phyloP scores from a whole-genome alignment of 30 jellyfish, hydroid and myxozoan genomes.

The Rhopilema esculentum region DNA sequence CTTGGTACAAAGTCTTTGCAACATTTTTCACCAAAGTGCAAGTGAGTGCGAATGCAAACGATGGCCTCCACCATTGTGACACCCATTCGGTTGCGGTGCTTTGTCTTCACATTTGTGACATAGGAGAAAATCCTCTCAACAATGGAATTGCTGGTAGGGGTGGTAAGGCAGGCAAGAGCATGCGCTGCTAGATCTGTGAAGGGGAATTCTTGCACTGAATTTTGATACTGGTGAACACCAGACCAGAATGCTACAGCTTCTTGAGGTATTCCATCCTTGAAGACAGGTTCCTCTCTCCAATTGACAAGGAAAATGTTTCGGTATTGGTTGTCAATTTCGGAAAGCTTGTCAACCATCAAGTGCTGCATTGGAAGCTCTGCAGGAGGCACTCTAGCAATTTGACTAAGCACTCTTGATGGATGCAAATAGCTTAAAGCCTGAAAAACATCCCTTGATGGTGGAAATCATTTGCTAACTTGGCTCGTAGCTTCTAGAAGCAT shows the following conservation, averaged over 20 bases:
- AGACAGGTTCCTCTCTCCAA: constrained; percentile 59
- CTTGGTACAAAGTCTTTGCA: not conserved
- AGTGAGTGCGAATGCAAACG: constrained; percentile 11
- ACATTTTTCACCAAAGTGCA: constrained; percentile 12
- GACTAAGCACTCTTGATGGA: constrained; percentile 44
- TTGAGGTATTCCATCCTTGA: constrained; percentile 45
- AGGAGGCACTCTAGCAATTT: constrained; percentile 46
- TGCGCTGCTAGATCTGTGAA: constrained; percentile 51
- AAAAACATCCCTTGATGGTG: constrained; percentile 51
- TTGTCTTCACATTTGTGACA: constrained; percentile 49
- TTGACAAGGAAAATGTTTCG: constrained; percentile 53
- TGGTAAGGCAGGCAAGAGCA: constrained; percentile 65
- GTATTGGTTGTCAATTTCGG: constrained; percentile 69
- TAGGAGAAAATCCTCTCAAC: constrained; percentile 54
- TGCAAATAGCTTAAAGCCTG: constrained; percentile 43
- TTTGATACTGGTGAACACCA: constrained; percentile 17
- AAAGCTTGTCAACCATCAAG: constrained; percentile 20
- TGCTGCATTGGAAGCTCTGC: constrained; percentile 55
- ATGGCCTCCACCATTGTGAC: constrained; percentile 28
- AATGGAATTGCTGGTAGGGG: constrained; percentile 62
- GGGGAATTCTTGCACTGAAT: constrained; percentile 2
- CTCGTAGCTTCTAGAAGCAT: constrained; percentile 51
- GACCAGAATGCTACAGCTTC: constrained; percentile 65
- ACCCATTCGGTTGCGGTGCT: constrained; percentile 35
- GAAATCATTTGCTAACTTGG: constrained; percentile 68